Base-by-base conservation (phyloP, 2,888 invertebrate species). In the Drosophila algonquin region DNA sequence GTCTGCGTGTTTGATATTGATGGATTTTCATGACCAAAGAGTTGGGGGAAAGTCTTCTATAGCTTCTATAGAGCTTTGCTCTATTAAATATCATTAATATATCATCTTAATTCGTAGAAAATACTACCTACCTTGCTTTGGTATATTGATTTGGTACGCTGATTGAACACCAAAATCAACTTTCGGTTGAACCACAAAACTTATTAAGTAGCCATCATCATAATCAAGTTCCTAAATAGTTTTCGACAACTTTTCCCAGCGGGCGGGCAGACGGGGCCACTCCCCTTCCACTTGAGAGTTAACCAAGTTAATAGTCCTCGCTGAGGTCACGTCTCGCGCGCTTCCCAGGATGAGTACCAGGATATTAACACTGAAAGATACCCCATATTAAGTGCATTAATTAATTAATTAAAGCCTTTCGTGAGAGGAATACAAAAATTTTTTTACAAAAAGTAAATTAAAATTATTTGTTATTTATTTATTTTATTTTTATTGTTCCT, bases 201-300 rank as follows among this genome's bases (percentile, higher is more conserved):
- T 51, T 51, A 21, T 24, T 32, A 50, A 63, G 48, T 63, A 44
- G 30, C 3, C 40, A 48, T 21, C 14, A 21, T 63, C 14, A 21
- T 63, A 63, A 63, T 63, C 63, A 44, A 50, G 50, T 63, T 63
- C 44, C 18, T 63, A 44, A 51, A 51, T 63, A 63, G 40, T 63
- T 63, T 63, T 46, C 8, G 32, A 50, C 32, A 58, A 32, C n/a
- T 57, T 57, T 32, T 35, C 63, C 48, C 50, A 27, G 14, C 24
- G 14, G 8, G n/a, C 14, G 14, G 8, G n/a, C 14, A 40, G 32
- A n/a, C n/a, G n/a, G n/a, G n/a, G n/a, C n/a, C n/a, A n/a, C n/a
- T n/a, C n/a, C n/a, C n/a, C n/a, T n/a, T n/a, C n/a, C n/a, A n/a
- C n/a, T n/a, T n/a, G n/a, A 40, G 40, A 7, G 14, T 40, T 14